Evolutionary conservation across 2,888 invertebrate genomes (phyloP).

Genomic region (Hypsopygia costalis): DNA sequence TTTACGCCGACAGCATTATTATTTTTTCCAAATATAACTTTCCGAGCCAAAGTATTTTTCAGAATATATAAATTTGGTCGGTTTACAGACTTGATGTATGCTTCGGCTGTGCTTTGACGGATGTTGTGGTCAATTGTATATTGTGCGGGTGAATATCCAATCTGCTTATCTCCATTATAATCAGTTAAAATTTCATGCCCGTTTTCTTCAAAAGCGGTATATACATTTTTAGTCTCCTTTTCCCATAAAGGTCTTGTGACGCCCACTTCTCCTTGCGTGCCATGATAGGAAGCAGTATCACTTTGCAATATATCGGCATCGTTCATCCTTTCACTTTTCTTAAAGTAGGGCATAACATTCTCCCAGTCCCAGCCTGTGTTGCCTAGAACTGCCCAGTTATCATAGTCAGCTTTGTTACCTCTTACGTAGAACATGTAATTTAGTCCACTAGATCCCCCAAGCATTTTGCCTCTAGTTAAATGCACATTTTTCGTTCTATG

Average conservation of each 20-base stretch:
- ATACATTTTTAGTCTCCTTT: slow-evolving; percentile 55
- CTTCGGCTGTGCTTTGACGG: slow-evolving; percentile 33
- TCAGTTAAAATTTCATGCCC: slow-evolving; percentile 32
- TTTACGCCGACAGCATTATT: slow-evolving; percentile 35
- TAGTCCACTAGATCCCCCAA: slow-evolving; percentile 83
- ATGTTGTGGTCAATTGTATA: slow-evolving; percentile 24
- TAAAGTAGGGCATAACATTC: slow-evolving; percentile 31
- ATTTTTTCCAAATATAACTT: too few species aligned
- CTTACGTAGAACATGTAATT: too few species aligned
- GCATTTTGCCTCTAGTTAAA: slow-evolving; percentile 81
- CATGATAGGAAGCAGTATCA: slow-evolving; percentile 43
- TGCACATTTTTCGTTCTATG: too few species aligned
- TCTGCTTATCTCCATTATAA: slow-evolving; percentile 30
- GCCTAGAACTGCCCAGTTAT: slow-evolving; percentile 83
- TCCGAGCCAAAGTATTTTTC: too few species aligned
- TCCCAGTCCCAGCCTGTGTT: slow-evolving; percentile 57
- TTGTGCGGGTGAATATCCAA: slow-evolving; percentile 10
- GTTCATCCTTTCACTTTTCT: slow-evolving; percentile 29
- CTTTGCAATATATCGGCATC: slow-evolving; percentile 19
- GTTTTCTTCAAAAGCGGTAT: slow-evolving; percentile 31
- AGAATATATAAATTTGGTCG: slow-evolving; percentile 32
- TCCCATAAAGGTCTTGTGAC: slow-evolving; percentile 31
- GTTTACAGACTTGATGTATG: slow-evolving; percentile 30
- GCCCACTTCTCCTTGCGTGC: slow-evolving; percentile 26
- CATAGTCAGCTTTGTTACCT: too few species aligned